Evolutionary conservation across 2,113 vertebrate genomes (phyloP).

Genomic region (Apistogramma diplotaenia): DNA sequence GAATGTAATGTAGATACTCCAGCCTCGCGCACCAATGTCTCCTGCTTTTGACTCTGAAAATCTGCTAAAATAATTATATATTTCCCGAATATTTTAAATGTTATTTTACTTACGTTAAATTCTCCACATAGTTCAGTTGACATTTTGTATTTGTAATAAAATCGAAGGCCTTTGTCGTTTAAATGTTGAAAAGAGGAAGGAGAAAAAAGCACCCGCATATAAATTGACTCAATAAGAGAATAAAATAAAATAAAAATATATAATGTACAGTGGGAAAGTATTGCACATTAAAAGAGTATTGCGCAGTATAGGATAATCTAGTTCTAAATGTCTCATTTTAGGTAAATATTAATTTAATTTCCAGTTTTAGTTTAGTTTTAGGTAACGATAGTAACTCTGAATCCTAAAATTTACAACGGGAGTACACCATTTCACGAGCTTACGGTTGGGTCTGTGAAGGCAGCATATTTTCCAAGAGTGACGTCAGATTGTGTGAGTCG

Average conservation of each 20-base stretch:
- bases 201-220: no score
- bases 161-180: no score
- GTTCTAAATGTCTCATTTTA: background rate
- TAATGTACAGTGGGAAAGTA: no score
- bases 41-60: background rate
- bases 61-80: background rate
- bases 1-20: background rate
- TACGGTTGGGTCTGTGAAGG: slow-evolving; percentile 6
- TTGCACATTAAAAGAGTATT: no score
- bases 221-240: no score
- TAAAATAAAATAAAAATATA: no score
- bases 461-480: slow-evolving; percentile 29
- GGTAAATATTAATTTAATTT: background rate
- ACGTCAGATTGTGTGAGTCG: slow-evolving; percentile 45
- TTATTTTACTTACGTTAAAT: background rate
- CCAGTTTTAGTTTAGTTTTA: background rate
- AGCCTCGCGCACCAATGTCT: background rate
- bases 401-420: background rate
- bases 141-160: background rate
- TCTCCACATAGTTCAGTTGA: background rate
- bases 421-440: slow-evolving; percentile 1
- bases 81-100: background rate
- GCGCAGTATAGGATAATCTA: background rate
- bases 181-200: no score
- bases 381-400: background rate